Percentiles rank a stretch among this genome's conserved stretches.
Evolutionary conservation across 2,113 vertebrate species (phyloP).

Genomic region (Seriola rivoliana): DNA sequence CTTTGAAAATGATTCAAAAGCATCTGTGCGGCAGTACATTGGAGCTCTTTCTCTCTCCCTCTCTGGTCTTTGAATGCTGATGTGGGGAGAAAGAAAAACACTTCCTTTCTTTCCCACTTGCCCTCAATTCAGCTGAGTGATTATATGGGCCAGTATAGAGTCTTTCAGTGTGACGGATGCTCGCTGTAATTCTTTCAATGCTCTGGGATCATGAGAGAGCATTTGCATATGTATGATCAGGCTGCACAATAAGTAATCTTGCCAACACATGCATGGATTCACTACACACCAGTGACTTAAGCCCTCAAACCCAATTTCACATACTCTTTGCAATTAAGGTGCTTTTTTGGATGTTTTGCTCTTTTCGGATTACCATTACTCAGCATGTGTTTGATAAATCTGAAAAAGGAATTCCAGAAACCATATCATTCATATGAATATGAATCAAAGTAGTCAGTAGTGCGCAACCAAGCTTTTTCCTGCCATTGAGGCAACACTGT

Average conservation of each 20-base stretch:
- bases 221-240: conserved; percentile 82
- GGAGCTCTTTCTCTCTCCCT: conserved; percentile 26
- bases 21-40: conserved; percentile 65
- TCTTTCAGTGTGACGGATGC: conserved; percentile 74
- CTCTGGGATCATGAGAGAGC: conserved; percentile 65
- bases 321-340: conserved; percentile 70
- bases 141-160: conserved; percentile 75
- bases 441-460: conserved; percentile 42
- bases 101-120: conserved; percentile 71
- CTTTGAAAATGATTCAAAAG: conserved; percentile 71
- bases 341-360: conserved; percentile 45
- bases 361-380: conserved; percentile 62
- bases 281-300: conserved; percentile 78
- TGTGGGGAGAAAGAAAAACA: conserved; percentile 48
- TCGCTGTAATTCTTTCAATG: conserved; percentile 75
- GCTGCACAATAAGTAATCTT: conserved; percentile 78
- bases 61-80: conserved; percentile 49
- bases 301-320: conserved; percentile 69
- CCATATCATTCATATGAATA: conserved; percentile 44
- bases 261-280: conserved; percentile 71
- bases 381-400: conserved; percentile 52
- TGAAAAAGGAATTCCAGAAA: conserved; percentile 30
- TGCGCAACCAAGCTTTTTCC: conserved; percentile 21
- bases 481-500: conserved; percentile 22
- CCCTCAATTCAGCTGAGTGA: conserved; percentile 79